Evolutionary conservation across 2,888 invertebrate species (phyloP).

Genomic region (Scelioninae gen. 2): DNA sequence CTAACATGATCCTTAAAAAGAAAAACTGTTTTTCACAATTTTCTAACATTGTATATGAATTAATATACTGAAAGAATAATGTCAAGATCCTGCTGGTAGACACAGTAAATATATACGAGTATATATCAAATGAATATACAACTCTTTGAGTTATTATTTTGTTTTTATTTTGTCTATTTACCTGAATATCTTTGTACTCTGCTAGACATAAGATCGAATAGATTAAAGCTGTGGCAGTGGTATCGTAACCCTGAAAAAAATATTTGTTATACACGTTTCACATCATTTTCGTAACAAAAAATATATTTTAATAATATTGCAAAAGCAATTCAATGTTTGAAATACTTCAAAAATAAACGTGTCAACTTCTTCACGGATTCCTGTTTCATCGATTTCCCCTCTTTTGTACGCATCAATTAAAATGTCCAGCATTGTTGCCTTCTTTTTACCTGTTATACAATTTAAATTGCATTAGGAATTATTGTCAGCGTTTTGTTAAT

Average conservation of each 20-base stretch:
- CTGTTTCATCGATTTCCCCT: slow-evolving; percentile 55
- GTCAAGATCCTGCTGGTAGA: no score
- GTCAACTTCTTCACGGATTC: slow-evolving; percentile 56
- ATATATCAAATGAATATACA: no score
- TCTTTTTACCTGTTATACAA: slow-evolving; percentile 31
- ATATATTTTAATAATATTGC: no score
- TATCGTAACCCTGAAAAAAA: slow-evolving; percentile 41
- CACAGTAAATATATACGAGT: no score
- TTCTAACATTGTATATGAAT: no score
- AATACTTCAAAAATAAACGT: slow-evolving; percentile 50
- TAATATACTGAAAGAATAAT: no score
- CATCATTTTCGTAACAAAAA: no score
- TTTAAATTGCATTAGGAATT: no score
- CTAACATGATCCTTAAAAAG: slow-evolving; percentile 31
- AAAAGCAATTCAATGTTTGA: neutral
- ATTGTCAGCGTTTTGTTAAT: no score
- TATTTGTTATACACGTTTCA: slow-evolving; percentile 1
- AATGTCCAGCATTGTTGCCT: slow-evolving; percentile 59
- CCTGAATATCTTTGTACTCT: slow-evolving; percentile 39
- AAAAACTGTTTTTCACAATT: no score
- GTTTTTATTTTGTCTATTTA: slow-evolving; percentile 10
- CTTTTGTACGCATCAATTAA: slow-evolving; percentile 57
- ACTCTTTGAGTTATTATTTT: neutral
- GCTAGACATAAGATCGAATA: slow-evolving; percentile 39
- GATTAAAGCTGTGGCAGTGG: slow-evolving; percentile 20